phyloP scores from a whole-genome alignment of 2,888 invertebrate genomes.

The Drosophila pullipes region DNA sequence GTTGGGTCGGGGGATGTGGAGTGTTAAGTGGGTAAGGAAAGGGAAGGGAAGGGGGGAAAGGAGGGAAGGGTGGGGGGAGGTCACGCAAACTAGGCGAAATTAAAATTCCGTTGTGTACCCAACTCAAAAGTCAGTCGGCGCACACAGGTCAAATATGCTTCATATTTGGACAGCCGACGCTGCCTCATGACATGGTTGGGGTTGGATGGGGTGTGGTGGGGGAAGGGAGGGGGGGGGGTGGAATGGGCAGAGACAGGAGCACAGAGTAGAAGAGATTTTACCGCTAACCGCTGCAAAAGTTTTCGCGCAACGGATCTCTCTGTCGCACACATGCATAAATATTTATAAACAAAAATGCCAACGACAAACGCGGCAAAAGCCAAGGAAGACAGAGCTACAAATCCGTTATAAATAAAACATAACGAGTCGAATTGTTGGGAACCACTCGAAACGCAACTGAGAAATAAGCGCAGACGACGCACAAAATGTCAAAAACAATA shows the following conservation, averaged over 20 bases:
- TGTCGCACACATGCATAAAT: constrained; percentile 56
- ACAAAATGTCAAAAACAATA: constrained; percentile 79
- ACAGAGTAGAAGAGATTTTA: constrained; percentile 1
- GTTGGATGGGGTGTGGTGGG: too few relatives aligned
- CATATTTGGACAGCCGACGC: constrained; percentile 38
- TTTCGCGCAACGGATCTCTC: constrained; percentile 2
- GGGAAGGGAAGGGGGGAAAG: background rate
- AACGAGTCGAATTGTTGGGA: constrained; percentile 60
- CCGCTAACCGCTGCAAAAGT: constrained; percentile 17
- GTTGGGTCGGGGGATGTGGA: background rate
- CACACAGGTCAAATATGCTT: constrained; percentile 40
- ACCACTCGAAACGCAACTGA: constrained; percentile 69
- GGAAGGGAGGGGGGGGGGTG: background rate
- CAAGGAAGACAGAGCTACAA: constrained; percentile 49
- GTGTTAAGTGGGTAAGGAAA: background rate
- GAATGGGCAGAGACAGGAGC: constrained; percentile 34
- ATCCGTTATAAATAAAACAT: constrained; percentile 82
- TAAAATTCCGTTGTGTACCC: constrained; percentile 74
- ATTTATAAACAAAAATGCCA: constrained; percentile 70
- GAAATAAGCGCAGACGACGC: constrained; percentile 62
- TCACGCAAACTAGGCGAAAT: constrained; percentile 46
- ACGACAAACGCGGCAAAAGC: constrained; percentile 34
- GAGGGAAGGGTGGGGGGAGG: background rate
- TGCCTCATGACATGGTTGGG: constrained; percentile 4
- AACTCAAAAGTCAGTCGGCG: constrained; percentile 54